Percentiles rank a stretch among this genome's conserved stretches.
Evolutionary conservation across 2,113 vertebrate genomes (phyloP).

Genomic region (Alces alces): DNA sequence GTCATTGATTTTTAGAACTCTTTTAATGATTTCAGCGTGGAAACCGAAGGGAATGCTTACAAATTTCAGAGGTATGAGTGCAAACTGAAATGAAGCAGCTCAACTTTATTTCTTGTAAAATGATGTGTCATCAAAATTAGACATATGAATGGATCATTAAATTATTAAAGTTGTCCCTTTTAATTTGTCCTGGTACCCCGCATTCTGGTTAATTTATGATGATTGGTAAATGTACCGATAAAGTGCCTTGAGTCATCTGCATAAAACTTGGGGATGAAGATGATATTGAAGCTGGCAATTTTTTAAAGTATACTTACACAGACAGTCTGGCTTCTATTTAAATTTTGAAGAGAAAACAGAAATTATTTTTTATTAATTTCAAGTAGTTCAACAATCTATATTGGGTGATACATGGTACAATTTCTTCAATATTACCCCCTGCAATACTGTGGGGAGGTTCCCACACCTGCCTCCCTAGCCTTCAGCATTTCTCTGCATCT

Average conservation of each 20-base stretch:
- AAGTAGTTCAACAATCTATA: background rate
- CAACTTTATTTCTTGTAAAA: conserved; percentile 47
- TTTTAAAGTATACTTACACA: background rate
- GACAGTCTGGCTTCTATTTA: background rate
- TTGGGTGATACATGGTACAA: background rate
- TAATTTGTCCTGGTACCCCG: conserved; percentile 16
- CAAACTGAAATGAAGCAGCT: conserved; percentile 2
- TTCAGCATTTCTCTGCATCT: background rate
- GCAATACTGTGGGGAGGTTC: background rate
- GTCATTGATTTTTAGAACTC: background rate
- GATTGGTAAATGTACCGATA: conserved; percentile 37
- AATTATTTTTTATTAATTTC: background rate
- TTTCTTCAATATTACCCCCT: background rate
- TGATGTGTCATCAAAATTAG: conserved; percentile 47
- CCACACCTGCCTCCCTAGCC: background rate
- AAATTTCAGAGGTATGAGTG: conserved; percentile 39
- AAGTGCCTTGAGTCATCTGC: background rate
- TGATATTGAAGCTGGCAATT: background rate
- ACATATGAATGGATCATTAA: conserved; percentile 36
- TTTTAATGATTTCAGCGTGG: conserved; percentile 7
- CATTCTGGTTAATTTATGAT: conserved; percentile 40
- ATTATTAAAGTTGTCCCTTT: conserved; percentile 44
- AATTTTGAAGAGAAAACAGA: background rate
- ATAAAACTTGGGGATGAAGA: conserved; percentile 15
- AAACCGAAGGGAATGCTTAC: background rate